A percentile compares a stretch with the other conserved stretches of the same genome.
These are phyloP conservation scores for Saccostrea glomerata DNA, from an alignment of 1,140 invertebrate genomes.

Conservation along the genomic window DNA sequence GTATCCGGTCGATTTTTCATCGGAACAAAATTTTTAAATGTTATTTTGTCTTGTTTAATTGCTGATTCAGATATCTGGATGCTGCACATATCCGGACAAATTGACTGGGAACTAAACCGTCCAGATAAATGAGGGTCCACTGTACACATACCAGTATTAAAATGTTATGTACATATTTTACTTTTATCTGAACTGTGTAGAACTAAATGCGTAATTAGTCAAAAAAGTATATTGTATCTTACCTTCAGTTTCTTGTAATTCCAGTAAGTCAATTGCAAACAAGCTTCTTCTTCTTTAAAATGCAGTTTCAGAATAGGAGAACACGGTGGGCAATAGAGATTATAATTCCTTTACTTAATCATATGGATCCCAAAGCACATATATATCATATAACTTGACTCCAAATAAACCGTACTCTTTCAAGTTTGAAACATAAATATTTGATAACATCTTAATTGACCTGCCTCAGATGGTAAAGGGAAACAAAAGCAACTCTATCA, in stretches of 20 bases:
- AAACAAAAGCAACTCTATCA: background rate
- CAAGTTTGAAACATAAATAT: background rate
- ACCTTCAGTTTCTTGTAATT: background rate
- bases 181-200: background rate
- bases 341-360: background rate
- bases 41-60: no score
- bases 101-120: no score
- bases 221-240: background rate
- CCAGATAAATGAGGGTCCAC: no score
- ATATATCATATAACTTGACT: slow-evolving; percentile 1
- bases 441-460: slow-evolving; percentile 7
- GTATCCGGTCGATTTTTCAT: no score
- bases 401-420: background rate
- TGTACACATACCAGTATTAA: no score
- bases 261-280: background rate
- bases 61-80: no score
- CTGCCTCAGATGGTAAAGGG: background rate
- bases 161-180: no score
- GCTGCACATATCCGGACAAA: no score
- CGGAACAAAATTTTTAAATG: no score
- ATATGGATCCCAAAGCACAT: background rate
- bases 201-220: background rate
- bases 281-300: background rate
- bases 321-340: background rate
- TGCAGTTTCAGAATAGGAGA: background rate